Evolutionary conservation across 2,888 invertebrate genomes (phyloP), one percentile per base, ranked within the genome.

Genomic region (Ormyrus nitidulus): DNA sequence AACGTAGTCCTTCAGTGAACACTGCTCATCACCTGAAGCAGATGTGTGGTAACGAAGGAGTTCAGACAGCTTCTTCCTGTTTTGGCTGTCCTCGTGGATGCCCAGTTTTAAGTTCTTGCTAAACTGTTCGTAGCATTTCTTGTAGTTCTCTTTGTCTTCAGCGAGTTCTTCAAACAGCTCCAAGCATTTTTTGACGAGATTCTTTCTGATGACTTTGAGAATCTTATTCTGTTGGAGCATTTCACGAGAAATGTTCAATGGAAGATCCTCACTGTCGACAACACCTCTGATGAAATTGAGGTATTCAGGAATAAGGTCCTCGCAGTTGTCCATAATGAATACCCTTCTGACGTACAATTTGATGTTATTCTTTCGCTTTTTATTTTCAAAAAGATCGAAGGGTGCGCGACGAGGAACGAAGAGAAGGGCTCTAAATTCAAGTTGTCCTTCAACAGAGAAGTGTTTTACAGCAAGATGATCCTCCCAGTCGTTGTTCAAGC

Each of bases 251-350:
- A 99, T 99, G 93, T 99, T 99, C 19, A 99, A 92, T 0, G 99
- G 99, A 86, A 99, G 92, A 92, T 99, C 99, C 91, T 99, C 99
- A 74, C 97, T 97, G 92, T 99, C 99, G 5, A 99, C 99, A 11
- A 99, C 99, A 90, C 99, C 99, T 91, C 96, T 96, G 89, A 97
- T 94, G 92, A 97, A 97, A 92, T 97, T 99, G 84, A 99, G 92
- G 91, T 99, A 99, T 91, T 99, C 99, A 0, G 99, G 99, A 89
- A 99, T 99, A 11, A 99, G 93, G 88, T 99, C 99, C 89, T 99
- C 99, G 88, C 99, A 99, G 93, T 99, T 99, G 92, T 99, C 99
- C 99, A 99, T 99, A 91, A 99, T 99, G 93, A 99, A 99, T 0
- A 99, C 99, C 83, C 99, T 93, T 75, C 99, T 94, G 0, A 99